Evolutionary conservation across 2,888 invertebrate species (phyloP).

Genomic region (Aphodius sticticus): DNA sequence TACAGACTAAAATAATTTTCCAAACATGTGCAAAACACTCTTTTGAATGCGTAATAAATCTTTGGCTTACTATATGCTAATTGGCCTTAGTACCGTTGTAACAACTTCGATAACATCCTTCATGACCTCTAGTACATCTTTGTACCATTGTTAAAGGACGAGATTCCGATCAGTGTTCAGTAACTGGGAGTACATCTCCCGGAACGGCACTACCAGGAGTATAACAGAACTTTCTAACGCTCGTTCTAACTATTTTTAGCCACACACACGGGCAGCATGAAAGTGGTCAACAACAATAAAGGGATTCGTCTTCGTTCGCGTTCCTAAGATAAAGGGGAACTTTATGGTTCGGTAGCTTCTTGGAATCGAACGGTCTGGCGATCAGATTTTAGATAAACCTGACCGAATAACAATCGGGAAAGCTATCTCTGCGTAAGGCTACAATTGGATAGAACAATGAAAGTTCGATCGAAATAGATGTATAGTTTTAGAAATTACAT

Average conservation of each 20-base stretch:
- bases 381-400: not conserved
- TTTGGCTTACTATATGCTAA: no score
- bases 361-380: not conserved
- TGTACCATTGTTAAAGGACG: not conserved
- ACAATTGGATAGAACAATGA: no score
- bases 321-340: not conserved
- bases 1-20: no score
- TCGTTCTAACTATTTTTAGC: not conserved
- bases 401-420: not conserved
- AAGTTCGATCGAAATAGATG: no score
- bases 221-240: not conserved
- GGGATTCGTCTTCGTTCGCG: not conserved
- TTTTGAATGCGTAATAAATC: no score
- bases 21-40: no score
- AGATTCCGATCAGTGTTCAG: not conserved
- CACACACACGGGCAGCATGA: not conserved
- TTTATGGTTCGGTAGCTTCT: not conserved
- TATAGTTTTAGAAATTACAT: no score
- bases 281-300: not conserved
- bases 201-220: not conserved
- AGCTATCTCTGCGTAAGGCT: not conserved
- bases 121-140: no score
- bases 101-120: no score
- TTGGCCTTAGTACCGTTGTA: no score
- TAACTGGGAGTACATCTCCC: not conserved